Conservation (phyloP, 2,797 vertebrate genomes). For the Sebastes dallii region DNA sequence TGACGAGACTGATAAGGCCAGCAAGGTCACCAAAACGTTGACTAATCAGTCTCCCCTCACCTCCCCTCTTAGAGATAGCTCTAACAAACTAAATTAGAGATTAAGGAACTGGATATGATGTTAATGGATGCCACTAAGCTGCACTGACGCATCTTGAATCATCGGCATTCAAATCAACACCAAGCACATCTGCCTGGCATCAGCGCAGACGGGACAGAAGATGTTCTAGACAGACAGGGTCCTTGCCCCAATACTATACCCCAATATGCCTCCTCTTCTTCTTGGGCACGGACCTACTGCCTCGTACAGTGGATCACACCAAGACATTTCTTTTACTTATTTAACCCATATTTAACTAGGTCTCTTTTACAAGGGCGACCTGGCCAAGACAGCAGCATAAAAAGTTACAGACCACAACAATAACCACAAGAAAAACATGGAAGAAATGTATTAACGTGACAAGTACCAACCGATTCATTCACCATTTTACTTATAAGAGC, state of each 20-base stretch:
- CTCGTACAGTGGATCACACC: no score
- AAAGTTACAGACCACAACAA: no score
- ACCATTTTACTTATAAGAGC: no score
- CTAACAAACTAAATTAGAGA: neutral
- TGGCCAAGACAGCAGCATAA: no score
- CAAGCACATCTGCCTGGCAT: neutral
- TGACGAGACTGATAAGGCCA: neutral
- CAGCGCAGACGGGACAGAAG: neutral
- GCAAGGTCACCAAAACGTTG: neutral
- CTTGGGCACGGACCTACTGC: neutral
- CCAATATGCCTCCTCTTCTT: neutral
- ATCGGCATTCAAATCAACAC: neutral
- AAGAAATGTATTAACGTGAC: no score
- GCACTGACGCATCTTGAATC: neutral
- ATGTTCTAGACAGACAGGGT: neutral
- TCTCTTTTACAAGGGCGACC: no score
- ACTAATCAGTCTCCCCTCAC: neutral
- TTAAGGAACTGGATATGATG: neutral
- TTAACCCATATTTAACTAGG: no score
- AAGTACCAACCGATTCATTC: no score
- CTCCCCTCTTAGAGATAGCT: neutral
- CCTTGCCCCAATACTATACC: neutral
- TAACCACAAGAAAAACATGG: no score
- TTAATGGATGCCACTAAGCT: neutral
- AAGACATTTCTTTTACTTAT: no score